Evolutionary conservation across 2,888 invertebrate species (phyloP), one percentile per base, ranked within the genome.

Genomic region (Chrysolina oricalcia): DNA sequence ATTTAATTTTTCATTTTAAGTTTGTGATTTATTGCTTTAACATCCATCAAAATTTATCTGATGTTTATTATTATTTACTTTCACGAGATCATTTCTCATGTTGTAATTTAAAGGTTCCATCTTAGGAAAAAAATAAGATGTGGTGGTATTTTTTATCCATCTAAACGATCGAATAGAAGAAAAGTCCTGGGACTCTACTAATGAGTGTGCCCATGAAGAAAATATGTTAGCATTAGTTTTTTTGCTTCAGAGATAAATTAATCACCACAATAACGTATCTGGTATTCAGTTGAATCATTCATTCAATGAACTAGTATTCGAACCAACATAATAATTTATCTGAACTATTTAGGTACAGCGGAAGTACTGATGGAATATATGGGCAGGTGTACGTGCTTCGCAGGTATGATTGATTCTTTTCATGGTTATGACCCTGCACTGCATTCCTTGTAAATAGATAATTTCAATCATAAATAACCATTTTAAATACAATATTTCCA

Each of bases 361-460:
- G 82, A 81, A 68, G 76, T 77, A 23, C 59, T 81, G 59, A 71
- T 80, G 79, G 78, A 80, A 66, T 81, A 81, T 74, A 67, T 82
- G 70, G 79, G 79, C 77, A 75, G 77, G 71, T 82, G 80, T 81
- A 82, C 81, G 74, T 82, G 83, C 75, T 78, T 80, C 62, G 78
- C 80, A 82, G 81, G 81, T 81, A 81, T 78, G 81, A 78, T 70
- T 56, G 41, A 48, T 68, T 67, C 70, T 74, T 77, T 77, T 68
- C 17, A 73, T 73, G 73, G 73, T 75, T 65, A 73, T 65, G 56
- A 27, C 43, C 53, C 53, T 21, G 53, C 53, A 53, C 13, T 59
- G 27, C 59, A 35, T 59, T 59, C 59, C 70, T 43, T n/a, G 46
- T 70, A 35, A 27, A 27, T 59, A 35, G 0, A 15, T 59, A 13